Percentiles rank a stretch among this genome's conserved stretches.
Conservation (phyloP, 2,797 vertebrate species). For the Perdix hodgsoniae region DNA sequence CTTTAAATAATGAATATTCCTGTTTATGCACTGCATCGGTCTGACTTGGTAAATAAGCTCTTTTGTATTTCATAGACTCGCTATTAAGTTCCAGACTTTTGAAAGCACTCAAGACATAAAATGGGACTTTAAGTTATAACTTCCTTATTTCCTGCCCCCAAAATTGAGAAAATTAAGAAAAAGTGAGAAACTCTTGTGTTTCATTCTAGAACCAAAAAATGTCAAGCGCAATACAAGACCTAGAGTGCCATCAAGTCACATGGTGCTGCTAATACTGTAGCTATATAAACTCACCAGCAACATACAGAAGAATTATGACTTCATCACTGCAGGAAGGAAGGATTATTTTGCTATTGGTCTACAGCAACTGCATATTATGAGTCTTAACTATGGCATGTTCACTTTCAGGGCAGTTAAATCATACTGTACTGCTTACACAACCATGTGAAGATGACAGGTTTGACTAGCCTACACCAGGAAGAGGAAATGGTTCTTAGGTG, state of each 20-base stretch:
- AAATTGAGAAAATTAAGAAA: not conserved
- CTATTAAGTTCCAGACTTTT: not conserved
- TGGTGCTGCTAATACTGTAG: not conserved
- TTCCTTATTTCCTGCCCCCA: not conserved
- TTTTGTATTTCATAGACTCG: not conserved
- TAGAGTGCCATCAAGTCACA: not conserved
- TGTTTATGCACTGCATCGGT: not conserved
- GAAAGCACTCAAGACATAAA: not conserved
- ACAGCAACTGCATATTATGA: not conserved
- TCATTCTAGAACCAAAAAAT: not conserved
- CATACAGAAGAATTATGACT: not conserved
- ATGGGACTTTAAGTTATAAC: not conserved
- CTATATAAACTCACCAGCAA: not conserved
- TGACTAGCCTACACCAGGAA: not conserved
- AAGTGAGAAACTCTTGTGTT: not conserved
- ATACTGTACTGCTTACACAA: not conserved
- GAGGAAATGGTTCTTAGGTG: not conserved
- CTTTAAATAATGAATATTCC: not conserved
- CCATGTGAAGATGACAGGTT: not conserved
- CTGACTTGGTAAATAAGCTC: not conserved
- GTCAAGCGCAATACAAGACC: not conserved
- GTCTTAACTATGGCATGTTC: not conserved
- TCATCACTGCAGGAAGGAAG: not conserved
- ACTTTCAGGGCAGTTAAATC: not conserved
- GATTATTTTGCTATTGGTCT: not conserved